Conservation (phyloP, 2,113 vertebrate genomes). For the Colaptes auratus region DNA sequence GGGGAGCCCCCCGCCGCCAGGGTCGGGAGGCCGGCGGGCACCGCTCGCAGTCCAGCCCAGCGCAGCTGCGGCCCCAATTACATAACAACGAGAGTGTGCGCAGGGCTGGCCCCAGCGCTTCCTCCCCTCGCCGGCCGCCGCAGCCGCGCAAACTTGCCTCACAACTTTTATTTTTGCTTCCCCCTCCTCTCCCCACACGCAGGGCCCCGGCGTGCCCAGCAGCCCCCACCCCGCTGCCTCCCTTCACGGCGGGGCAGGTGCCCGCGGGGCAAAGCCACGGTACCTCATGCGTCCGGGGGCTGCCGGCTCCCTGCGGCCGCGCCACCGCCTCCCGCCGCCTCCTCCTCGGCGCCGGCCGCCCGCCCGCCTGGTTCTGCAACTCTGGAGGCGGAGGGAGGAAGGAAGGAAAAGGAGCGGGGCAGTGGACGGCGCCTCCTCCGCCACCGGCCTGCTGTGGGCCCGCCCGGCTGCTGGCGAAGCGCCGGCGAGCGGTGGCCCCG, state of each 20-base stretch:
- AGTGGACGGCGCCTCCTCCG: conserved; percentile 27
- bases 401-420: neutral
- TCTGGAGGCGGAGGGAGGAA: neutral
- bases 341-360: neutral
- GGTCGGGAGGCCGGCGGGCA: neutral
- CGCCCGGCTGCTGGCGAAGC: neutral
- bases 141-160: neutral
- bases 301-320: neutral
- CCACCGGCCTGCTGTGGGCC: neutral
- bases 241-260: neutral
- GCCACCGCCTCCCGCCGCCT: neutral
- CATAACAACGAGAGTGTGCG: neutral
- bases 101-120: neutral
- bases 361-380: neutral
- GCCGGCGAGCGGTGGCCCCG: neutral
- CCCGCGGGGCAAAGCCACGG: neutral
- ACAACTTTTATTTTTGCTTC: neutral
- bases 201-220: neutral
- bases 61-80: neutral
- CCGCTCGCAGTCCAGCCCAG: neutral
- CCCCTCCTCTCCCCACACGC: neutral
- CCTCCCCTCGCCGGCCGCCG: neutral
- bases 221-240: neutral
- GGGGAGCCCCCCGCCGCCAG: neutral
- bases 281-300: neutral